A percentile compares a stretch with the other conserved stretches of the same genome.
Evolutionary conservation across 2,888 invertebrate genomes (phyloP).

Genomic region (Steromphala cineraria): DNA sequence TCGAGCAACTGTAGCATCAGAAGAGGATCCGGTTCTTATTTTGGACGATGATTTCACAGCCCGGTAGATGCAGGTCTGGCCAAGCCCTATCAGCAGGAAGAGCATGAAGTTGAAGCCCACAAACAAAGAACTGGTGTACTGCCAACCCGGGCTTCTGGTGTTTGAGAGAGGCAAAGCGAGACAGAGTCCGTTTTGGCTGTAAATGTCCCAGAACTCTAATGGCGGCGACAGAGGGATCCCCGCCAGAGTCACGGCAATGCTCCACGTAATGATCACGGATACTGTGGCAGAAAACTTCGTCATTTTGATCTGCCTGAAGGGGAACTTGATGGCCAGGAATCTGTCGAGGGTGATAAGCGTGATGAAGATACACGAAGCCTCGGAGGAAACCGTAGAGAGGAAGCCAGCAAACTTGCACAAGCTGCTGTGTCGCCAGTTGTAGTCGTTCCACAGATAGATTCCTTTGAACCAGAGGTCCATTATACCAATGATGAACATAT

Average conservation of each 20-base stretch:
- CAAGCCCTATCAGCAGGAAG: background rate
- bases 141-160: background rate
- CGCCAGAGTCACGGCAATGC: background rate
- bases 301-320: background rate
- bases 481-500: background rate
- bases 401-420: background rate
- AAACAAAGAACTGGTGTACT: background rate
- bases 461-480: background rate
- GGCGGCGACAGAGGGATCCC: background rate
- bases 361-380: background rate
- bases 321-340: background rate
- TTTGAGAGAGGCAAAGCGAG: background rate
- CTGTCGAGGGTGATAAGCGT: background rate
- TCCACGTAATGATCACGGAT: background rate
- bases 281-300: background rate
- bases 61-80: background rate
- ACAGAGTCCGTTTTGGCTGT: background rate
- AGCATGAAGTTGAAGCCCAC: background rate
- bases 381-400: background rate
- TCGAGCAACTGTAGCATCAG: background rate
- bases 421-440: background rate
- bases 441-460: background rate
- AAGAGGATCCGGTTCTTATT: background rate
- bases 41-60: background rate
- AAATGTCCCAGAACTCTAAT: background rate